A percentile compares a stretch with the other conserved stretches of the same genome.
Evolutionary conservation across 2,888 invertebrate species (phyloP).

Genomic region (Amaurobius ferox): DNA sequence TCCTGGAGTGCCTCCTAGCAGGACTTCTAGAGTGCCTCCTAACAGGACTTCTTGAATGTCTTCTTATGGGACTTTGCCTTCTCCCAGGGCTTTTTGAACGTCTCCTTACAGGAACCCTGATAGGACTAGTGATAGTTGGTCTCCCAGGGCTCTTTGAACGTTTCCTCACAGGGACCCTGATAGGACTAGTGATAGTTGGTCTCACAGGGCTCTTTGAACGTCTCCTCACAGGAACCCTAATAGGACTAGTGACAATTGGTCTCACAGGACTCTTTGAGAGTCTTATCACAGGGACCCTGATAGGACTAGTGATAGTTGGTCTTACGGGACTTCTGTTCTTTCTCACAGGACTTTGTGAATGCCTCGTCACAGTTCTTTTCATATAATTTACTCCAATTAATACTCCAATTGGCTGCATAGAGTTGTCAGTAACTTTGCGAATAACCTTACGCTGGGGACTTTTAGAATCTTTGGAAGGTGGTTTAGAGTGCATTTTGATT

Average conservation of each 20-base stretch:
- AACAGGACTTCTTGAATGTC: constrained; percentile 28
- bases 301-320: constrained; percentile 19
- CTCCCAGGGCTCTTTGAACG: constrained; percentile 6
- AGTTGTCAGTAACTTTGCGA: not conserved
- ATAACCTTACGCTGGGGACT: not conserved
- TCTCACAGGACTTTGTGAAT: constrained; percentile 9
- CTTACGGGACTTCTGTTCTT: constrained; percentile 14
- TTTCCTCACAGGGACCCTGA: not conserved
- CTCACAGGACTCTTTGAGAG: constrained; percentile 19
- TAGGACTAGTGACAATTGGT: too few species aligned
- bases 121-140: too few species aligned
- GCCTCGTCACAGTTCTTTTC: not conserved
- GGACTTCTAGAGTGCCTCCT: constrained; percentile 21
- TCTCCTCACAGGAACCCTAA: too few species aligned
- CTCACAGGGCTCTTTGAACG: constrained; percentile 12
- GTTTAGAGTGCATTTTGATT: not conserved
- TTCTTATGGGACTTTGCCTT: constrained; percentile 18
- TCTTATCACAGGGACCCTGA: not conserved
- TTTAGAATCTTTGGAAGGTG: not conserved
- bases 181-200: not conserved
- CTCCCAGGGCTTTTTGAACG: not conserved
- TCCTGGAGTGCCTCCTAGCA: not conserved
- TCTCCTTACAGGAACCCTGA: constrained; percentile 26
- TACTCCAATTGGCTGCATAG: too few species aligned
- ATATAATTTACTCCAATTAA: not conserved